Percentiles rank a stretch among this genome's conserved stretches.
Conservation (phyloP, 2,113 vertebrate genomes). For the Tragelaphus scriptus region DNA sequence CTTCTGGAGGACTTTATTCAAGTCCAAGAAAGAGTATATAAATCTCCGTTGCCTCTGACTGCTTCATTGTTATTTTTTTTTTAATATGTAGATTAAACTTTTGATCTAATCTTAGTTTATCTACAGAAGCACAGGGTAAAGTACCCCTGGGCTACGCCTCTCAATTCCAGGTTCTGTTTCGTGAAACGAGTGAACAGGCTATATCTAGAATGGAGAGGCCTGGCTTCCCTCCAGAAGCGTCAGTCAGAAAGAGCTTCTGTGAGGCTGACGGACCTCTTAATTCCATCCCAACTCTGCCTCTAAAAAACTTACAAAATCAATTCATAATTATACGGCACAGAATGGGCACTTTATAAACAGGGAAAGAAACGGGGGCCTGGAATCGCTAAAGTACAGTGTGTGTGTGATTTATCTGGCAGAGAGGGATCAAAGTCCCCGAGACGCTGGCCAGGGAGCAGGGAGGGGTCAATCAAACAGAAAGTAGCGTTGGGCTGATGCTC, state of each 20-base stretch:
- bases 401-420: neutral
- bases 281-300: neutral
- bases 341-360: neutral
- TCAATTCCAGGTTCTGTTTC: neutral
- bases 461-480: neutral
- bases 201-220: neutral
- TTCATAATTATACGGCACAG: neutral
- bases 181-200: neutral
- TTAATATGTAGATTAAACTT: neutral
- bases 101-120: neutral
- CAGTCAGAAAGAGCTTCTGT: slow-evolving; percentile 9
- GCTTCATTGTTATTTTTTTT: slow-evolving; percentile 6
- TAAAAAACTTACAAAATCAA: neutral
- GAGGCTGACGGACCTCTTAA: neutral
- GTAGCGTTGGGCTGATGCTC: too few relatives aligned
- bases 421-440: neutral
- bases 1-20: neutral
- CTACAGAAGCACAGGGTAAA: neutral
- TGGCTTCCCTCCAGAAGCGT: neutral
- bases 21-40: neutral
- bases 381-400: neutral
- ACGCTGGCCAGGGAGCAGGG: neutral
- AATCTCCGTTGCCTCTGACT: neutral
- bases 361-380: neutral
- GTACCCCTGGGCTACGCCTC: neutral